Percentiles rank a stretch among this genome's conserved stretches.
phyloP scores from a whole-genome alignment of 2,888 invertebrate genomes.

The Silvanus unidentatus region DNA sequence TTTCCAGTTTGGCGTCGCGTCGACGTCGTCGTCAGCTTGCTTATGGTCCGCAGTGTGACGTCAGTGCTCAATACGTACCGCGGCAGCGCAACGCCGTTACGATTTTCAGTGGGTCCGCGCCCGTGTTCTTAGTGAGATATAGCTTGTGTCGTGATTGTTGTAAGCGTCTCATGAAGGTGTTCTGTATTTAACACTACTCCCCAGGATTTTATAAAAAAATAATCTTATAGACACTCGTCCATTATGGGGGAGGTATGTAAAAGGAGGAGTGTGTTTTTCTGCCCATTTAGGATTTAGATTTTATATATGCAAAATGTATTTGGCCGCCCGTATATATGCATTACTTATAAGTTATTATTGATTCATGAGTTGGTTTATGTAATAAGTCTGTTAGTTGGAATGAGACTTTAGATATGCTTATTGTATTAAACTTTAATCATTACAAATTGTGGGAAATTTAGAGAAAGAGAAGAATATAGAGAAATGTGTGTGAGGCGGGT shows the following conservation, averaged over 20 bases:
- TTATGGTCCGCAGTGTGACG: conserved; percentile 62
- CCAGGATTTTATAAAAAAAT: conserved; percentile 33
- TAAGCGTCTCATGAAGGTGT: conserved; percentile 34
- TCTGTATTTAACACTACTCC: conserved; percentile 38
- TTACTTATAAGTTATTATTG: no score
- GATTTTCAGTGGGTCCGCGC: conserved; percentile 56
- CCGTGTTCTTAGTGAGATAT: conserved; percentile 45
- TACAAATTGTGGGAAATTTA: no score
- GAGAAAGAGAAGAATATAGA: no score
- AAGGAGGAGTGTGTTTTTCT: no score
- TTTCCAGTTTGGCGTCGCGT: not conserved
- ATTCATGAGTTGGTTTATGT: no score
- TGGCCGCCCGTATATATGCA: no score
- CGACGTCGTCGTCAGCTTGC: conserved; percentile 16
- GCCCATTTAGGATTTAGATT: no score
- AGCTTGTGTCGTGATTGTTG: conserved; percentile 1
- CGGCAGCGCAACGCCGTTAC: conserved; percentile 40
- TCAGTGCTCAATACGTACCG: conserved; percentile 50
- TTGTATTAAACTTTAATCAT: no score
- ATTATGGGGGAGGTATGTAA: conserved; percentile 45
- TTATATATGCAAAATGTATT: no score
- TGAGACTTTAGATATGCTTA: no score
- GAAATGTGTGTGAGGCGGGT: no score
- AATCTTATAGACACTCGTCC: conserved; percentile 23
- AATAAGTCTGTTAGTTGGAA: no score